A percentile compares a stretch with the other conserved stretches of the same genome.
phyloP scores from a whole-genome alignment of 2,797 vertebrate genomes.

The Phrynocephalus vlangalii region DNA sequence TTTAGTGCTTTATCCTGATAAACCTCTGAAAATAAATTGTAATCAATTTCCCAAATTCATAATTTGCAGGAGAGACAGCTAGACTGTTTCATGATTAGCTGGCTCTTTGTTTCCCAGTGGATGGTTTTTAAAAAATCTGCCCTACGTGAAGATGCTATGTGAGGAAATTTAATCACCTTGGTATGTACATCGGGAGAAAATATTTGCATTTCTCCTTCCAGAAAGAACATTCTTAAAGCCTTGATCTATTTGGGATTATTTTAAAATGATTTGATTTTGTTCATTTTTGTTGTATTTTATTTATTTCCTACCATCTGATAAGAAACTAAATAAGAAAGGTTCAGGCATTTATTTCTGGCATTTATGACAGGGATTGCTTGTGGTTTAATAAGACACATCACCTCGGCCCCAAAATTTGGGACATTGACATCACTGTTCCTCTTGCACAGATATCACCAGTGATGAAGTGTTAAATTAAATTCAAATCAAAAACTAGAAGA shows the following conservation, averaged over 20 bases:
- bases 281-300: background rate
- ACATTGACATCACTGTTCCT: too few relatives aligned
- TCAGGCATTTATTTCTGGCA: background rate
- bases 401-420: too few relatives aligned
- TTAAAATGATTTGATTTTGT: background rate
- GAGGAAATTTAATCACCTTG: slow-evolving; percentile 43
- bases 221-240: background rate
- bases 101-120: slow-evolving; percentile 51
- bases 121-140: slow-evolving; percentile 56
- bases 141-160: slow-evolving; percentile 40
- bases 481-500: background rate
- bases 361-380: background rate
- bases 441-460: too few relatives aligned
- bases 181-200: background rate
- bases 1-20: slow-evolving; percentile 78
- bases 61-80: slow-evolving; percentile 67
- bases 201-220: slow-evolving; percentile 14
- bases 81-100: slow-evolving; percentile 60
- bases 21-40: slow-evolving; percentile 77
- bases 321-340: background rate
- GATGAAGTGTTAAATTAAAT: background rate
- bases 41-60: slow-evolving; percentile 81
- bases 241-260: background rate
- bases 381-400: too few relatives aligned
- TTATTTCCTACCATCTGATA: background rate